Evolutionary conservation across 2,113 vertebrate genomes (phyloP).

Genomic region (Brachypodius melanocephalos): DNA sequence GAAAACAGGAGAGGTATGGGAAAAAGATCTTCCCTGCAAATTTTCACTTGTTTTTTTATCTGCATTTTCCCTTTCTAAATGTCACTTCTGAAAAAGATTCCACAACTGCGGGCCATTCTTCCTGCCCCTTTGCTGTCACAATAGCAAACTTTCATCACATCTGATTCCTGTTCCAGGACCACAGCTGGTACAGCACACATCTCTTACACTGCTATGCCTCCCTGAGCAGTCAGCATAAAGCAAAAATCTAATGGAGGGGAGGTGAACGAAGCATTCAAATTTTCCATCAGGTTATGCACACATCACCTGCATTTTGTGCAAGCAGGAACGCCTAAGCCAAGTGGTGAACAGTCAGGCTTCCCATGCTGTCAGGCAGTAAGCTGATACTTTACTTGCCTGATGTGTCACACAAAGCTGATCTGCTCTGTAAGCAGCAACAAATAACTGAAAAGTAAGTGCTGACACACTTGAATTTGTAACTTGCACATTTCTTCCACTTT

Average conservation of each 20-base stretch:
- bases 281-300: neutral
- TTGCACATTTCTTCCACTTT: neutral
- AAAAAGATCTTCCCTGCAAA: neutral
- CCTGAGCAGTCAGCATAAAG: neutral
- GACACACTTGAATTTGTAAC: neutral
- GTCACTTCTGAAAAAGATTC: neutral
- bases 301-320: neutral
- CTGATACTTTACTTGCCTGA: neutral
- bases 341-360: neutral
- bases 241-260: neutral
- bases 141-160: neutral
- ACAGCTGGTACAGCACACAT: neutral
- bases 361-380: neutral
- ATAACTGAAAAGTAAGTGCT: neutral
- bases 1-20: neutral
- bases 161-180: neutral
- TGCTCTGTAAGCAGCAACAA: constrained; percentile 29
- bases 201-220: neutral
- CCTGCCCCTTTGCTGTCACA: neutral
- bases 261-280: neutral
- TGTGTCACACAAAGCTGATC: neutral
- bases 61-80: neutral
- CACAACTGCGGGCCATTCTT: neutral
- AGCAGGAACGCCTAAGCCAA: neutral
- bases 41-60: neutral